phyloP scores from a whole-genome alignment of 2,888 invertebrate species.

The Tinea semifulvella region DNA sequence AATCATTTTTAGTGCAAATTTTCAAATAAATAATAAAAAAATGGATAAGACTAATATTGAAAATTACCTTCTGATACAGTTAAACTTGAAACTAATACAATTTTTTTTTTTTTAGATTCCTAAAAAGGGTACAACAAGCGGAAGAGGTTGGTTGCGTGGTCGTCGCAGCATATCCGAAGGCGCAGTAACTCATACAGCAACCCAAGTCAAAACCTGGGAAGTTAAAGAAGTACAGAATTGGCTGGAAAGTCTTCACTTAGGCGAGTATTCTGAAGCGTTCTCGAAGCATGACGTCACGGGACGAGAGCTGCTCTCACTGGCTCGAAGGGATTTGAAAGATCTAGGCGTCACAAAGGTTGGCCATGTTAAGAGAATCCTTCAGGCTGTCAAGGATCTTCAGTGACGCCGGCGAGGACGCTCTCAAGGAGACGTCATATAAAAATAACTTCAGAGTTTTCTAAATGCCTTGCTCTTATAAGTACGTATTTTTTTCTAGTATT shows the following conservation, averaged over 20 bases:
- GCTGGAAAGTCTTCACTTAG: conserved; percentile 88
- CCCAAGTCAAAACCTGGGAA: conserved; percentile 73
- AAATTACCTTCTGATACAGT: too few species aligned
- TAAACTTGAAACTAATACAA: background rate
- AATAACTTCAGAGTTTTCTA: too few species aligned
- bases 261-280: conserved; percentile 92
- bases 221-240: conserved; percentile 90
- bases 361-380: conserved; percentile 93
- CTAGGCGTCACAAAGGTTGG: conserved; percentile 95
- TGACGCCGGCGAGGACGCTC: conserved; percentile 59
- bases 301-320: conserved; percentile 85
- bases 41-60: too few species aligned
- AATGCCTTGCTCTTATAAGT: too few species aligned
- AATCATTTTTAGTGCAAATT: too few species aligned
- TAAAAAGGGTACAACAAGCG: conserved; percentile 38
- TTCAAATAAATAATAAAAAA: too few species aligned
- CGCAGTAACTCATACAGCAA: conserved; percentile 28
- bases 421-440: conserved; percentile 40
- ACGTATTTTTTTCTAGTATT: too few species aligned
- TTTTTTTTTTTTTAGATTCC: conserved; percentile 33
- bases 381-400: conserved; percentile 85
- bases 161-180: conserved; percentile 50
- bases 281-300: conserved; percentile 92
- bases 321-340: conserved; percentile 87
- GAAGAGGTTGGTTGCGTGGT: conserved; percentile 46